Evolutionary conservation across 2,113 vertebrate species (phyloP).

Genomic region (Solea solea): DNA sequence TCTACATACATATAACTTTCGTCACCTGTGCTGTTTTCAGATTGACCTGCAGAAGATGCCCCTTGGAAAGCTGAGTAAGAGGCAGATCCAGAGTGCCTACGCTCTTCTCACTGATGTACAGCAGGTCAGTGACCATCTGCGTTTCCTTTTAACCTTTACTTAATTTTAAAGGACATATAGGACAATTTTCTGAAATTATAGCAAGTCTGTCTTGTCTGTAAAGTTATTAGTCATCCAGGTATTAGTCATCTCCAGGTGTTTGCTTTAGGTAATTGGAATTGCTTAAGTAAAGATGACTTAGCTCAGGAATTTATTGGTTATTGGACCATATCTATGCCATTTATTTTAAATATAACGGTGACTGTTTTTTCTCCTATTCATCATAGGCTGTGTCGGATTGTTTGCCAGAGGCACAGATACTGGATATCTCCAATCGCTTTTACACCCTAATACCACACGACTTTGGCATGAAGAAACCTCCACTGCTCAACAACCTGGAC

Average conservation of each 20-base stretch:
- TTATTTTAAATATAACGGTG: background rate
- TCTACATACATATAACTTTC: too few relatives aligned
- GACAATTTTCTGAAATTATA: background rate
- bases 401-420: slow-evolving; percentile 86
- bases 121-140: slow-evolving; percentile 83
- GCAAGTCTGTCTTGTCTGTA: too few relatives aligned
- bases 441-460: slow-evolving; percentile 98
- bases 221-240: too few relatives aligned
- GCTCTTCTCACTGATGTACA: slow-evolving; percentile 95
- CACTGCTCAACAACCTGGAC: slow-evolving; percentile 89
- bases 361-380: background rate
- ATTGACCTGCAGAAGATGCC: slow-evolving; percentile 99
- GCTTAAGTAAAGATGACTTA: too few relatives aligned
- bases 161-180: background rate
- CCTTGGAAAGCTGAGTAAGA: slow-evolving; percentile 94
- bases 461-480: slow-evolving; percentile 99
- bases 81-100: slow-evolving; percentile 98
- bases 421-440: slow-evolving; percentile 98
- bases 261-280: too few relatives aligned
- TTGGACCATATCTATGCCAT: background rate
- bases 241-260: too few relatives aligned
- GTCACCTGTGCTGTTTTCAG: slow-evolving; percentile 66
- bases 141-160: background rate
- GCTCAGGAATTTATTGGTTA: background rate
- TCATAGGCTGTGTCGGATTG: slow-evolving; percentile 87